Conservation (phyloP, 2,888 invertebrate genomes). For the Dryadula phaetusa region DNA sequence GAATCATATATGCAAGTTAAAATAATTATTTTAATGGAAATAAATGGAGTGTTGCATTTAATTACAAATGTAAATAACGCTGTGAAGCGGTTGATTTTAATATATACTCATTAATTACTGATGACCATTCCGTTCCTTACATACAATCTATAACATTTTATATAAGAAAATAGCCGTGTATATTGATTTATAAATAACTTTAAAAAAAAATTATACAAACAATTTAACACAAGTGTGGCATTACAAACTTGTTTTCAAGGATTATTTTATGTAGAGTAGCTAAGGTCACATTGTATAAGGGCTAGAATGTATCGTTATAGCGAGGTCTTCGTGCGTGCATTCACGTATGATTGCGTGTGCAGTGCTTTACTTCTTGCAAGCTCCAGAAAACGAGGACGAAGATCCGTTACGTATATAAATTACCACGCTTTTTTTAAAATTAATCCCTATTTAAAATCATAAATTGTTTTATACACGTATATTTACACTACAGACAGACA, state of each 20-base stretch:
- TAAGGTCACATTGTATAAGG: constrained; percentile 1
- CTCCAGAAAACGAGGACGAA: constrained; percentile 1
- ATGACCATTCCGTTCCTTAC: neutral
- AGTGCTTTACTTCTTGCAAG: constrained; percentile 16
- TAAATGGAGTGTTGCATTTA: neutral
- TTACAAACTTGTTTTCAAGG: constrained; percentile 17
- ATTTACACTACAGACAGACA: no score
- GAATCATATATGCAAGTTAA: constrained; percentile 12
- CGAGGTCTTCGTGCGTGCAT: constrained; percentile 25
- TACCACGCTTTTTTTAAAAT: no score
- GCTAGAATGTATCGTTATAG: constrained; percentile 20
- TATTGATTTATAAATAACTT: neutral
- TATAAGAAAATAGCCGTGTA: no score
- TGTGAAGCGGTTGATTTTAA: neutral
- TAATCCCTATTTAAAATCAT: no score
- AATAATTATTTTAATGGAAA: neutral
- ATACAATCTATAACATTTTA: neutral
- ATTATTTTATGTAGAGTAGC: constrained; percentile 4
- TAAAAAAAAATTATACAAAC: neutral
- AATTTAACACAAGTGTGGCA: constrained; percentile 3
- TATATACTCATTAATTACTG: neutral
- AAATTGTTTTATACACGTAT: no score
- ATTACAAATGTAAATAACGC: neutral
- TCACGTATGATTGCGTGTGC: constrained; percentile 19
- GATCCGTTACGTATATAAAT: constrained; percentile 9